A percentile compares a stretch with the other conserved stretches of the same genome.
phyloP scores from a whole-genome alignment of 2,797 vertebrate species.

The Rousettus madagascariensis region DNA sequence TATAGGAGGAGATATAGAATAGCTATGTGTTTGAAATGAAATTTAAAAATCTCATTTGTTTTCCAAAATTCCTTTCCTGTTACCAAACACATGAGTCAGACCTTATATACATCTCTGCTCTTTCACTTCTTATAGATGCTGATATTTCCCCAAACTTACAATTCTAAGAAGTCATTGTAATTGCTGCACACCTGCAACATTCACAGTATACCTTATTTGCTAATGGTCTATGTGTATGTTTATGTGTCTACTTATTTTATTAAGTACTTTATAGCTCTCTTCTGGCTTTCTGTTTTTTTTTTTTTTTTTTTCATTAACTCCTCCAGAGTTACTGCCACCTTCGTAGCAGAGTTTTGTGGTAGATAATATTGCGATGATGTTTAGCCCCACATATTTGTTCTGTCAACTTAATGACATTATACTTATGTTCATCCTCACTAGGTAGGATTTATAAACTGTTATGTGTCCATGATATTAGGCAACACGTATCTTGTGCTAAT shows the following conservation, averaged over 20 bases:
- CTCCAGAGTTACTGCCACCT: not conserved
- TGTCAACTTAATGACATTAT: not conserved
- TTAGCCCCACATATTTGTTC: not conserved
- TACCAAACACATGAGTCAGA: not conserved
- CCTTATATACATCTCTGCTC: not conserved
- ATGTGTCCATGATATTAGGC: not conserved
- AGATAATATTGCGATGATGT: not conserved
- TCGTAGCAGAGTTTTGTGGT: constrained; percentile 6
- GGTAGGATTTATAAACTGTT: not conserved
- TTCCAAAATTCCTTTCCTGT: not conserved
- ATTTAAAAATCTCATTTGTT: not conserved
- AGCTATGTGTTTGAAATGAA: constrained; percentile 4
- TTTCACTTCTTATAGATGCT: not conserved
- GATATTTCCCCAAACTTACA: not conserved
- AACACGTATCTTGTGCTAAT: not conserved
- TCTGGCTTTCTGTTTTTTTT: not conserved
- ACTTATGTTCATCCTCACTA: not conserved
- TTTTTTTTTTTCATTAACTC: not conserved
- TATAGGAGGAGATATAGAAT: not conserved
- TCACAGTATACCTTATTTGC: not conserved
- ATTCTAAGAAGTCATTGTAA: not conserved
- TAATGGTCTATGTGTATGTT: not conserved
- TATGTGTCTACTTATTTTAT: not conserved
- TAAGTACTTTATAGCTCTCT: not conserved
- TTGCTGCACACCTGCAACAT: not conserved